These are phyloP conservation scores for Coptotermes formosanus DNA, from an alignment of 1,140 invertebrate species.

Conservation along the genomic window DNA sequence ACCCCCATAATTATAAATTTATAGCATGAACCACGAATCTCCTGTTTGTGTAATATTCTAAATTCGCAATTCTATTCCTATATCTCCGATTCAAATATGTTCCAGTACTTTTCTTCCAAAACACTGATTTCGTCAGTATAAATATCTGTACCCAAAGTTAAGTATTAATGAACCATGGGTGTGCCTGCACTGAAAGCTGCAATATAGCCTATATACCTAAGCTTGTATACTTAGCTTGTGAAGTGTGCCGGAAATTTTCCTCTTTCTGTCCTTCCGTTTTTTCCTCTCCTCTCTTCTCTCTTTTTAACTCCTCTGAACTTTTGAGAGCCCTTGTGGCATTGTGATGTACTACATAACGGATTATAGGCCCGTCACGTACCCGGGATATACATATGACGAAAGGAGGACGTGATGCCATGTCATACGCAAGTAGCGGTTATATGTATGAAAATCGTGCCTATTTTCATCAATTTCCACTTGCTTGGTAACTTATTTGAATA, in stretches of 20 bases:
- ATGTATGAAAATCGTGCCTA: conserved; percentile 11
- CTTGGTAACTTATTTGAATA: neutral
- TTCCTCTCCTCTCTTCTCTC: too few relatives aligned
- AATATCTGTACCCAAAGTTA: neutral
- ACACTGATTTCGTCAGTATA: too few relatives aligned
- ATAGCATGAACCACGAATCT: too few relatives aligned
- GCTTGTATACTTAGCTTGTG: neutral
- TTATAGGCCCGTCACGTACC: neutral
- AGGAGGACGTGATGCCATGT: neutral
- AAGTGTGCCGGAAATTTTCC: conserved; percentile 9
- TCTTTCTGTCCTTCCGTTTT: neutral
- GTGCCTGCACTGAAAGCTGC: neutral
- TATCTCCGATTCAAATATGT: too few relatives aligned
- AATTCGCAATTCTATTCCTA: too few relatives aligned
- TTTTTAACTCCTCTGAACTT: neutral
- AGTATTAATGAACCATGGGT: neutral
- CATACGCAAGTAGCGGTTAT: neutral
- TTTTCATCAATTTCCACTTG: neutral
- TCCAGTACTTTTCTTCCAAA: too few relatives aligned
- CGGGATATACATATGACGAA: neutral
- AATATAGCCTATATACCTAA: neutral
- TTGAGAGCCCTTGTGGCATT: neutral
- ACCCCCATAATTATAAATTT: too few relatives aligned
- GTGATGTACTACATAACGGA: conserved; percentile 12
- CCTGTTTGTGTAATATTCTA: too few relatives aligned